Evolutionary conservation across 2,113 vertebrate genomes (phyloP).

Genomic region (Eublepharis macularius): DNA sequence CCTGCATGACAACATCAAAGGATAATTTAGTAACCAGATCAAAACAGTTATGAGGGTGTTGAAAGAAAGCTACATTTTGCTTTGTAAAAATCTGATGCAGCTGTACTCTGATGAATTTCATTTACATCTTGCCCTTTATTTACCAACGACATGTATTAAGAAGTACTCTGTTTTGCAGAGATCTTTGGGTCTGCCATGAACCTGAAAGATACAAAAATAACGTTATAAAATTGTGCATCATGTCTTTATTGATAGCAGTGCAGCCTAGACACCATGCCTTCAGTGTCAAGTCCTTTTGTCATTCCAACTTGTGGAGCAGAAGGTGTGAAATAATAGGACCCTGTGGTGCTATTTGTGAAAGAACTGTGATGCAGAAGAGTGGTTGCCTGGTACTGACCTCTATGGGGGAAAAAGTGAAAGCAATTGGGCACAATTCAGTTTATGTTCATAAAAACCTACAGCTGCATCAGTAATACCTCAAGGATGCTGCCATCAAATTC

Average conservation of each 20-base stretch:
- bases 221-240: not conserved
- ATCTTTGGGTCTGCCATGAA: not conserved
- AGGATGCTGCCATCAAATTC: not conserved
- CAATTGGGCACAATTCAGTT: not conserved
- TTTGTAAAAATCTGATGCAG: not conserved
- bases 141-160: not conserved
- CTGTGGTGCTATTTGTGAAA: not conserved
- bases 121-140: not conserved
- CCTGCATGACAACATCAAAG: not conserved
- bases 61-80: not conserved
- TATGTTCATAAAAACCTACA: not conserved
- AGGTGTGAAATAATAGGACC: constrained; percentile 8
- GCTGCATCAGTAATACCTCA: not conserved
- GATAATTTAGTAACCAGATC: not conserved
- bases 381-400: not conserved
- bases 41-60: not conserved
- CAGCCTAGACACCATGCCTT: not conserved
- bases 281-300: not conserved
- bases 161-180: not conserved
- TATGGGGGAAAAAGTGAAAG: not conserved
- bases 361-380: not conserved
- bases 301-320: not conserved
- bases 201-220: not conserved
- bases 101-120: not conserved
- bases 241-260: not conserved